A percentile compares a stretch with the other conserved stretches of the same genome.
Evolutionary conservation across 2,113 vertebrate genomes (phyloP).

Genomic region (Chionis minor): DNA sequence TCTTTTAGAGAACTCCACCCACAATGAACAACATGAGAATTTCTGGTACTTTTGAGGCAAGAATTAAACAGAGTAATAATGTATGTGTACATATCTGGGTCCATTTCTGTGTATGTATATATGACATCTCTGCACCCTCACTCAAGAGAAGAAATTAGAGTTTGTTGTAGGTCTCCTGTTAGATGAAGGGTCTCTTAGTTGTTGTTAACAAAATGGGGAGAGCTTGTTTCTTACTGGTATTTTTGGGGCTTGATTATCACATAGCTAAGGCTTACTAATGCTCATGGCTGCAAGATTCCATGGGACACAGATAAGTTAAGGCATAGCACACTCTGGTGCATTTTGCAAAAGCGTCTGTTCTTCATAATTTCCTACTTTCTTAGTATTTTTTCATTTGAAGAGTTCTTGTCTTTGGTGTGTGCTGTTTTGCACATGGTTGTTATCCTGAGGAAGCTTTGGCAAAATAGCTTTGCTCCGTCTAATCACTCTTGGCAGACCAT

Average conservation of each 20-base stretch:
- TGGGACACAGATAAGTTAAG: neutral
- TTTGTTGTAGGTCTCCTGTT: neutral
- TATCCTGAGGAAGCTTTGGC: neutral
- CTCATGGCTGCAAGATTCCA: neutral
- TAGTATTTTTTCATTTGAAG: neutral
- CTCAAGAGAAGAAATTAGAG: neutral
- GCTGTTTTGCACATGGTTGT: neutral
- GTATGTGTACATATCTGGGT: neutral
- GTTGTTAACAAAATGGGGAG: neutral
- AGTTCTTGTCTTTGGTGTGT: neutral
- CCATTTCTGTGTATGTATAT: neutral
- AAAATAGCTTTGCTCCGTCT: neutral
- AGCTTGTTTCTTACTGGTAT: neutral
- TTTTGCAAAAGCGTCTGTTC: neutral
- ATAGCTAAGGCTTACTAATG: neutral
- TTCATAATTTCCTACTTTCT: neutral
- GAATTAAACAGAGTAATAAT: neutral
- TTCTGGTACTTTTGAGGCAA: neutral
- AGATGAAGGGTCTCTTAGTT: neutral
- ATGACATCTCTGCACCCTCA: neutral
- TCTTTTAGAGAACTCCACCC: neutral
- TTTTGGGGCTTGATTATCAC: neutral
- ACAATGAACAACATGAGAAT: neutral
- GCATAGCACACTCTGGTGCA: neutral
- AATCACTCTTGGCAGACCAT: neutral